Evolutionary conservation across 2,113 vertebrate genomes (phyloP), one percentile per base, ranked within the genome.

Genomic region (Aphyosemion australe): DNA sequence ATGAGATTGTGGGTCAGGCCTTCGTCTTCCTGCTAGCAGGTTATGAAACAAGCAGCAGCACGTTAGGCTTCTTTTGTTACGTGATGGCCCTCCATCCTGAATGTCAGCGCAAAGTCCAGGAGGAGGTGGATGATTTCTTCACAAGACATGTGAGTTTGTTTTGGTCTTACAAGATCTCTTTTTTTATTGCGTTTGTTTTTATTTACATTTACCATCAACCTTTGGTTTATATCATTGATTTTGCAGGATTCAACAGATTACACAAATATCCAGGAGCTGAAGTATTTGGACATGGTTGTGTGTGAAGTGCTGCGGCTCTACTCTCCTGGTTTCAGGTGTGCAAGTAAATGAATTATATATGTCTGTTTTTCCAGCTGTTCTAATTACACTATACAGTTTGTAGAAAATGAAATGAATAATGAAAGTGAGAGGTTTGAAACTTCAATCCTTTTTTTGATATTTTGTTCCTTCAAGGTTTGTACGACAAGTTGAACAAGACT

Each of bases 1-100:
- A 98, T 13, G 95, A 99, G 88, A 91, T 98, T 0, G 88, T 95
- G 69, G 96, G 95, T 42, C 97, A 99, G 77, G 92, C 96, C 26
- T 94, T 94, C 73, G 63, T 98, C 63, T 98, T 98, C 83, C 93
- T 99, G 54, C 87, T 97, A 0, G 96, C 96, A 0, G 96, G 96
- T 4, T 96, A 96, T 0, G 95, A 98, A 88, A 95, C 96, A 42
- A 90, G 93, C 80, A 94, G 94, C 68, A 97, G 89, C 87, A 92
- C 94, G 0, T 87, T 99, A 39, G 94, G 88, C 42, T 98, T 98
- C 16, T 79, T 90, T 78, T 95, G 94, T 4, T 97, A 97, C 91
- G 85, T 97, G 39, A 84, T 98, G 85, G 97, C 34, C 34, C 34
- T 37, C 34, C 34, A 37, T 37, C 97, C 94, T 0, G 88, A 94